Base-by-base conservation (phyloP, 2,888 invertebrate genomes). In the Caenorhabditis sinica region DNA sequence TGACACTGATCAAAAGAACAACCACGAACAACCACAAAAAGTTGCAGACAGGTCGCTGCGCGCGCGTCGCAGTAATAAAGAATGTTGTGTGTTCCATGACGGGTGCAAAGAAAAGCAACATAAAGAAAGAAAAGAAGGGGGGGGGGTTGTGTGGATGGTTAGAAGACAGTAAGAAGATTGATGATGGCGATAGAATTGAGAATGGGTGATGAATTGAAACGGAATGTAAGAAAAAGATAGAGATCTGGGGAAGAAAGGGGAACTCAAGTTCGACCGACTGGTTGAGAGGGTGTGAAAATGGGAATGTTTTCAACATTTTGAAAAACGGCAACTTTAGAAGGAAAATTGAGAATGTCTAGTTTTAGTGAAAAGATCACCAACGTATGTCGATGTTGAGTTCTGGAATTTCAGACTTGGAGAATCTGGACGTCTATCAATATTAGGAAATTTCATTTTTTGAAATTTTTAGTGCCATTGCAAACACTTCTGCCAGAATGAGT, bases 151-250 rank as follows among this genome's bases (percentile, higher is more conserved):
- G 53, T 25, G 28, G 25, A 28, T 23, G n/a, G 49, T 6, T 49
- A 49, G 49, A 40, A n/a, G 43, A 65, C 65, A 65, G 65, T 65
- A 17, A 49, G 56, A 51, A 74, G 65, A 74, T 63, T 73, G 61
- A 73, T 73, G 73, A 51, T 49, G 23, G 13, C 33, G 30, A 58
- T 30, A 68, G 49, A 68, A 40, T 20, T 20, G 53, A n/a, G 68
- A 69, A 60, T n/a, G 23, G 63, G 36, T 51, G 51, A 56, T 51
- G 63, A 30, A 36, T 45, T 51, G 68, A 69, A 56, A 56, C 25
- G 49, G 53, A 65, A 56, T 40, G 56, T 40, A 2, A 51, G 36
- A 56, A n/a, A n/a, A 6, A 51, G 68, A 51, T 23, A 53, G 68
- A 36, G 33, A 33, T 33, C 15, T 17, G 56, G 33, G 20, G 30